phyloP scores from a whole-genome alignment of 2,888 invertebrate species.

The Venustoraphidia nigricollis region DNA sequence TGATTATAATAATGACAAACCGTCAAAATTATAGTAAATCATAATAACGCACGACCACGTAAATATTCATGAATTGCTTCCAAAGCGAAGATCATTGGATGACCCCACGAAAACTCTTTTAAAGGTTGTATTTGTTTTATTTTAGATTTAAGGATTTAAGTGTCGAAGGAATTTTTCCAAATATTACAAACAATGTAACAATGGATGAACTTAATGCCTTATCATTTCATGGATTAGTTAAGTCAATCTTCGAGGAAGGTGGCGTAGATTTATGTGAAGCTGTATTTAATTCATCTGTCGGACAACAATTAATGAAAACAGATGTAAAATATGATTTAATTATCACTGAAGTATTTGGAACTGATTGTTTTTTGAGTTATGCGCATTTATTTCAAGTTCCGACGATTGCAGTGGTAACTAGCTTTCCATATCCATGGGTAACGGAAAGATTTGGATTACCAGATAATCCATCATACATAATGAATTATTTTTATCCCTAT shows the following conservation, averaged over 20 bases:
- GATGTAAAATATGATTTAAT: conserved; percentile 23
- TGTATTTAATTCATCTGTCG: not conserved
- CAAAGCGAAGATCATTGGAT: too few relatives aligned
- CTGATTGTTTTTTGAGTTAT: conserved; percentile 42
- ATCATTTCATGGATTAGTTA: not conserved
- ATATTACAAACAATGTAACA: not conserved
- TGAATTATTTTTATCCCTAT: conserved; percentile 36
- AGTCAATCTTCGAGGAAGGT: not conserved
- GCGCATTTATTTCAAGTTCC: conserved; percentile 38
- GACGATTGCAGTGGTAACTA: conserved; percentile 37
- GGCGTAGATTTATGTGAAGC: not conserved
- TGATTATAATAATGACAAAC: too few relatives aligned
- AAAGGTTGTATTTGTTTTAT: not conserved
- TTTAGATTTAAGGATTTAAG: not conserved
- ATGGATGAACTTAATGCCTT: not conserved
- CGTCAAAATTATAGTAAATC: too few relatives aligned
- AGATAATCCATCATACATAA: conserved; percentile 40
- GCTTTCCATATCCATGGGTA: conserved; percentile 38
- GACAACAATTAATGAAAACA: conserved; percentile 7
- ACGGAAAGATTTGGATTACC: conserved; percentile 37
- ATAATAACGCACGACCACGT: too few relatives aligned
- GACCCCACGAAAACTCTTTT: not conserved
- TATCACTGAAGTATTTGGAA: conserved; percentile 40
- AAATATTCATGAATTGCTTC: too few relatives aligned
- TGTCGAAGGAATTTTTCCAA: not conserved